Evolutionary conservation across 2,888 invertebrate genomes (phyloP).

Genomic region (Cephus nigrinus): DNA sequence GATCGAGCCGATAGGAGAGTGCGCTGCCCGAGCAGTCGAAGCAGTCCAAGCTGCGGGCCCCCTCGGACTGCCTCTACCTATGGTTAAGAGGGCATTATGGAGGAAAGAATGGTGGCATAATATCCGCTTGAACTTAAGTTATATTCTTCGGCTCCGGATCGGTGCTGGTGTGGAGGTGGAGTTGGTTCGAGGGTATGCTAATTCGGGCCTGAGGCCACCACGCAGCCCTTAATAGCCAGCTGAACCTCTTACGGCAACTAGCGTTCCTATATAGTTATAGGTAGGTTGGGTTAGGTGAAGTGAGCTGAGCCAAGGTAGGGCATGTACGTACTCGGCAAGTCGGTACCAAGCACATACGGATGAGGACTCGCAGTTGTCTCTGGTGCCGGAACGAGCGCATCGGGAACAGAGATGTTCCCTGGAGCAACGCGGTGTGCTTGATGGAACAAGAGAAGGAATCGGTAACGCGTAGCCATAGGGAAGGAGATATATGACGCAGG

Average conservation of each 20-base stretch:
- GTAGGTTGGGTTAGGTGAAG: no score
- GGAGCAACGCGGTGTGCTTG: no score
- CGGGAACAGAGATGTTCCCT: no score
- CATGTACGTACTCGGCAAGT: no score
- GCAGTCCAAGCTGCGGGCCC: constrained; percentile 30
- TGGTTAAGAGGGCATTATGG: constrained; percentile 55
- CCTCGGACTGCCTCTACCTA: constrained; percentile 48
- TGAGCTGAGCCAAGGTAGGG: no score
- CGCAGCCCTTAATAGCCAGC: constrained; percentile 65
- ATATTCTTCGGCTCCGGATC: constrained; percentile 55
- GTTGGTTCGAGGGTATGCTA: constrained; percentile 63
- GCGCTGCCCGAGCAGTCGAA: constrained; percentile 12
- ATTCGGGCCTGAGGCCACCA: constrained; percentile 64
- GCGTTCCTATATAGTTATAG: constrained; percentile 43
- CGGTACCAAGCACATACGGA: no score
- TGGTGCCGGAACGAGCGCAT: no score
- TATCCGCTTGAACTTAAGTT: constrained; percentile 64
- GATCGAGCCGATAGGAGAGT: constrained; percentile 56
- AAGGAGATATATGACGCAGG: no score
- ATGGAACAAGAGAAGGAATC: no score
- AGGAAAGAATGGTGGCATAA: constrained; percentile 63
- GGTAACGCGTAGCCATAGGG: no score
- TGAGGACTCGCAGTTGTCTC: no score
- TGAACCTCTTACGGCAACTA: constrained; percentile 61
- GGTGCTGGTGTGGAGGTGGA: constrained; percentile 61